These are phyloP conservation scores for Ranitomeya imitator DNA, from an alignment of 2,113 vertebrate species.

Conservation along the genomic window DNA sequence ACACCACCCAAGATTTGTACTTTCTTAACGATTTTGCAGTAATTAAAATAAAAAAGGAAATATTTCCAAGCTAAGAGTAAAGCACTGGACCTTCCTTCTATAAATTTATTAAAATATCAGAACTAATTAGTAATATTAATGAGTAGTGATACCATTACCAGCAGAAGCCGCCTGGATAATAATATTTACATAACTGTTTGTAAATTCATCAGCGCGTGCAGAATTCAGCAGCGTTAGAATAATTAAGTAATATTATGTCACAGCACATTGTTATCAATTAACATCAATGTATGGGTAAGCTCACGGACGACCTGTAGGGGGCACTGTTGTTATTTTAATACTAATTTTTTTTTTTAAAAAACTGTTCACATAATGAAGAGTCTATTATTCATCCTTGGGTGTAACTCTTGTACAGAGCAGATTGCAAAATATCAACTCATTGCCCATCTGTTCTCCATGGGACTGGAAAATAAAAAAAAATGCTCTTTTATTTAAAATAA, in stretches of 20 bases:
- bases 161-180: not conserved
- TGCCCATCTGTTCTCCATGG: constrained; percentile 61
- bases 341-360: not conserved
- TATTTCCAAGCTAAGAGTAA: not conserved
- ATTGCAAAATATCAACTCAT: constrained; percentile 64
- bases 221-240: not conserved
- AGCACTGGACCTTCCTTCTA: not conserved
- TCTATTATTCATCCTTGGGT: constrained; percentile 66
- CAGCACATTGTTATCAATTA: not conserved
- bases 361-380: constrained; percentile 63
- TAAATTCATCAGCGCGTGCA: not conserved
- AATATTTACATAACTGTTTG: constrained; percentile 13
- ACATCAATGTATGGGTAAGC: not conserved
- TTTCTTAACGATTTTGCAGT: not conserved
- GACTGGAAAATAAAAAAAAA: not conserved
- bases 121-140: not conserved
- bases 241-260: constrained; percentile 9
- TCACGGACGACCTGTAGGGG: not conserved
- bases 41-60: not conserved
- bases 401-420: constrained; percentile 64
- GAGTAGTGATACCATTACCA: not conserved
- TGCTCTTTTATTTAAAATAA: not conserved
- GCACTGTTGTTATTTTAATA: constrained; percentile 20
- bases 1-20: not conserved
- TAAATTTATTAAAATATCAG: not conserved